Conservation (phyloP, 2,113 vertebrate species). For the Ceyx margarethae region DNA sequence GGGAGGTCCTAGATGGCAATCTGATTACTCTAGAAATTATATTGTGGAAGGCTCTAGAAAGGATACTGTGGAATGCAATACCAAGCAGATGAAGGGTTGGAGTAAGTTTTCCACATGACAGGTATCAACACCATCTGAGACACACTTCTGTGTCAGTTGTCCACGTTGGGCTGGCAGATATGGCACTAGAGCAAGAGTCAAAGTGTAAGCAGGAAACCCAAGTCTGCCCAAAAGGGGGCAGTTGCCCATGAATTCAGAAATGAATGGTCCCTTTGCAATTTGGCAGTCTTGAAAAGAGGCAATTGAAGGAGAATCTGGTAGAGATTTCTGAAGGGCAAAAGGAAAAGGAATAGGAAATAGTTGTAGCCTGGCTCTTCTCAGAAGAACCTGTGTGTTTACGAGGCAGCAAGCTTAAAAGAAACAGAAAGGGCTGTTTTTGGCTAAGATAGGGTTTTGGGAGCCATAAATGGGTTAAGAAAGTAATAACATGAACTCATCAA, state of each 20-base stretch:
- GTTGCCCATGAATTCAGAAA: neutral
- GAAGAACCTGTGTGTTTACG: neutral
- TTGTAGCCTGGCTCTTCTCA: neutral
- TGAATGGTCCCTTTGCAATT: neutral
- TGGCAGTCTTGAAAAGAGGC: neutral
- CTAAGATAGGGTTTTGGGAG: neutral
- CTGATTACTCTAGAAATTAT: neutral
- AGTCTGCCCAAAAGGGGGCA: neutral
- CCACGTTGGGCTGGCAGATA: neutral
- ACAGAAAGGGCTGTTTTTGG: neutral
- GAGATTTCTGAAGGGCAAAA: neutral
- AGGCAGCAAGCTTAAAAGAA: neutral
- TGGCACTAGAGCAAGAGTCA: neutral
- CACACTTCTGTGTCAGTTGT: neutral
- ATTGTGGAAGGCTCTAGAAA: neutral
- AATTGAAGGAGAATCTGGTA: neutral
- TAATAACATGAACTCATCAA: neutral
- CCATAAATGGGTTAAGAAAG: neutral
- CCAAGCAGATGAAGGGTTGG: neutral
- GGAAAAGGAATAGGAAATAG: neutral
- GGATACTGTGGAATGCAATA: neutral
- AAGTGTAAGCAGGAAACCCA: neutral
- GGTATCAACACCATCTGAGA: neutral
- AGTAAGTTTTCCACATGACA: neutral
- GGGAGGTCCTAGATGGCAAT: neutral